Percentiles rank a stretch among this genome's conserved stretches.
Conservation (phyloP, 2,888 invertebrate genomes). For the Malachius bipustulatus region DNA sequence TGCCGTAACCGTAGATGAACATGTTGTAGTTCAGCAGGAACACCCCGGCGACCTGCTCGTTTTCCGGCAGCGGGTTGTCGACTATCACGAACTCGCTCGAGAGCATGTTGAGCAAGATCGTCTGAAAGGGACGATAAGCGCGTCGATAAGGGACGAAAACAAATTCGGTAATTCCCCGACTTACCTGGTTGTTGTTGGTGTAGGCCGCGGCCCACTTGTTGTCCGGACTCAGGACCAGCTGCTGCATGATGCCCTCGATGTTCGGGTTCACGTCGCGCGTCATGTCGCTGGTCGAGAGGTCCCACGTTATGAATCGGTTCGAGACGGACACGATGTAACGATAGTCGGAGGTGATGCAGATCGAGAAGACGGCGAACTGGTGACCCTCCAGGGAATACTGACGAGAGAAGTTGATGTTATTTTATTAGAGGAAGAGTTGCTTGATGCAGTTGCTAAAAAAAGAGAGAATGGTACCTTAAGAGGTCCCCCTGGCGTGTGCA, state of each 20-base stretch:
- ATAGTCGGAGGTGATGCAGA: slow-evolving; percentile 78
- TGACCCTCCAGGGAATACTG: slow-evolving; percentile 96
- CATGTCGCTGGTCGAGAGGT: slow-evolving; percentile 88
- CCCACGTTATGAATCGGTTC: slow-evolving; percentile 94
- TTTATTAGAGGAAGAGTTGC: not conserved
- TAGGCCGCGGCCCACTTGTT: slow-evolving; percentile 93
- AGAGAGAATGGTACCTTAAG: slow-evolving; percentile 57
- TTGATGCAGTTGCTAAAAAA: too few relatives aligned
- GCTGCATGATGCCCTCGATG: slow-evolving; percentile 94
- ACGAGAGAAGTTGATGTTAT: slow-evolving; percentile 24
- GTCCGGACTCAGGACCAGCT: slow-evolving; percentile 81
- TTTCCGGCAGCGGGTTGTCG: slow-evolving; percentile 69
- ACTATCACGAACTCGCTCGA: slow-evolving; percentile 86
- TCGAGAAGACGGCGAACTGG: slow-evolving; percentile 92
- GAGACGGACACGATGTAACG: slow-evolving; percentile 93
- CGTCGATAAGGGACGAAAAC: not conserved
- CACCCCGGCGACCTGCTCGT: slow-evolving; percentile 51
- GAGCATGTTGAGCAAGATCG: slow-evolving; percentile 80
- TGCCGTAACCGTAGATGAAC: slow-evolving; percentile 62
- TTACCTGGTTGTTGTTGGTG: slow-evolving; percentile 83
- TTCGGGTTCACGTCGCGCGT: slow-evolving; percentile 86
- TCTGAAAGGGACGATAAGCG: slow-evolving; percentile 40
- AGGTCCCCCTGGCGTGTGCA: slow-evolving; percentile 98
- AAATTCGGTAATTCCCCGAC: not conserved
- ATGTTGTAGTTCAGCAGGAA: slow-evolving; percentile 56